Conservation (phyloP, 2,797 vertebrate species). For the Poeciliopsis turneri region DNA sequence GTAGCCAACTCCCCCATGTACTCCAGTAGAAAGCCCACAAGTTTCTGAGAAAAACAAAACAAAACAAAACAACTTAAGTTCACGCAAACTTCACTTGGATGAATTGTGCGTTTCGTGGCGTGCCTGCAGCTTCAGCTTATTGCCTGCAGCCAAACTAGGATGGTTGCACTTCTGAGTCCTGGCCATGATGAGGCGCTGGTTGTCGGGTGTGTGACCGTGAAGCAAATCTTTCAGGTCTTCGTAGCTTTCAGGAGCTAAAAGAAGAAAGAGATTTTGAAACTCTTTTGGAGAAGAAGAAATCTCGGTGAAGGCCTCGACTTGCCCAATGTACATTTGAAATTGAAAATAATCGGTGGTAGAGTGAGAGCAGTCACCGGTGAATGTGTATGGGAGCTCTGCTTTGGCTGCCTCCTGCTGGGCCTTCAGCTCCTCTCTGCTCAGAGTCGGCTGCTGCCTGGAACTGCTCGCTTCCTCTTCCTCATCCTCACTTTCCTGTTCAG, state of each 20-base stretch:
- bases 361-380: slow-evolving; percentile 80
- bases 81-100: background rate
- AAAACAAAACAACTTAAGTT: background rate
- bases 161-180: slow-evolving; percentile 92
- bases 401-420: slow-evolving; percentile 72
- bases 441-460: slow-evolving; percentile 10
- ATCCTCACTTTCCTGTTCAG: slow-evolving; percentile 74
- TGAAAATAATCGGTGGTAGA: background rate
- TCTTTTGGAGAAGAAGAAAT: background rate
- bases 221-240: slow-evolving; percentile 83
- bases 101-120: accelerated
- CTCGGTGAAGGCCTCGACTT: no score
- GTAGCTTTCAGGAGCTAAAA: slow-evolving; percentile 85
- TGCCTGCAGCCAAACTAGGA: slow-evolving; percentile 89
- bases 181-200: slow-evolving; percentile 89
- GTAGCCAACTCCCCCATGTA: slow-evolving; percentile 88
- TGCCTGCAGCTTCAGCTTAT: slow-evolving; percentile 93
- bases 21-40: slow-evolving; percentile 91
- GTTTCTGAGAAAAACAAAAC: slow-evolving; percentile 81
- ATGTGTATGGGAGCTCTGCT: slow-evolving; percentile 90
- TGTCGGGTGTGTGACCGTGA: slow-evolving; percentile 79
- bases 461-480: slow-evolving; percentile 46
- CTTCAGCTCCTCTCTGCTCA: slow-evolving; percentile 62
- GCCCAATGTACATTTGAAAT: background rate
- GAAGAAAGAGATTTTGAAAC: background rate